Base-by-base conservation (phyloP, 2,888 invertebrate species). In the Dysmachus trigonus region DNA sequence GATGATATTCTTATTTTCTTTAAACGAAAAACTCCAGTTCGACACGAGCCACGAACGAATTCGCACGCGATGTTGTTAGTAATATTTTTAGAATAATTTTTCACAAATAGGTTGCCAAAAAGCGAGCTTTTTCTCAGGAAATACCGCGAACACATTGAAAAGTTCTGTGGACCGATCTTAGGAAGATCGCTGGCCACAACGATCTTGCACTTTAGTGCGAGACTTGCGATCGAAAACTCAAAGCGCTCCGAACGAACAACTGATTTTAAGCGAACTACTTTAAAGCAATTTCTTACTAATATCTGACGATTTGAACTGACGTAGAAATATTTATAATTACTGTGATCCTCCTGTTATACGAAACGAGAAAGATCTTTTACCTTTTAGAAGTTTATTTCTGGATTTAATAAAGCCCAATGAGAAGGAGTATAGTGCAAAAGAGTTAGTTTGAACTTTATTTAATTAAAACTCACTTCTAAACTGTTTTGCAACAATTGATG, bases 171-270 rank as follows among this genome's bases (percentile, higher is more conserved):
- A 30, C 33, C 27, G 81, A 53, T 33, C 51, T n/a, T 15, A 18
- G n/a, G 47, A 47, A 47, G 15, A 18, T 47, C 53, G 33, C 27
- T 1, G 15, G 73, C 35, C 33, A 8, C 10, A 53, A 33, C 18
- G 62, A 41, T n/a, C n/a, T 53, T 81, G 81, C 81, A 85, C n/a
- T 38, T 86, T 72, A 86, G 86, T 86, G 71, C 81, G 86, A 86
- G 71, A 81, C 79, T 81, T 72, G 33, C 86, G 81, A 86, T 31
- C 86, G 81, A 79, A 22, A 85, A 38, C n/a, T 51, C n/a, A 85
- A 27, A 62, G 33, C 18, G 77, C 38, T 79, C 47, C 77, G 77
- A 85, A 86, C 86, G 86, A 86, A 47, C 31, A 35, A 85, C 18
- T 62, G 62, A 84, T 31, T 10, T 41, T 41, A 81, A 81, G n/a